Evolutionary conservation across 2,113 vertebrate species (phyloP).

Genomic region (Indicator indicator): DNA sequence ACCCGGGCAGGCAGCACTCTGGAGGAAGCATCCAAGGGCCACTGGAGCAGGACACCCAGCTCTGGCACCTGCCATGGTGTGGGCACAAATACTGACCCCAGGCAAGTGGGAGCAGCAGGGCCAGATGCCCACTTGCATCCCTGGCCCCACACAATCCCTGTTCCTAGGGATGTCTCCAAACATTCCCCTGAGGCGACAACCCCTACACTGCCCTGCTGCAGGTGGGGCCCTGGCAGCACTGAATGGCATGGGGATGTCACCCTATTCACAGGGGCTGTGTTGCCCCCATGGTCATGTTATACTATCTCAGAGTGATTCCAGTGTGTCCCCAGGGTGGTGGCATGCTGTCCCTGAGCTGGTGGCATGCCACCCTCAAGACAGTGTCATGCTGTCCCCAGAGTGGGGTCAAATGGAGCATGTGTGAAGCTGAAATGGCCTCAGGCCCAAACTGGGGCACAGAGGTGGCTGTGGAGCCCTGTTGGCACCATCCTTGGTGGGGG

Average conservation of each 20-base stretch:
- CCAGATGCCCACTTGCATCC: background rate
- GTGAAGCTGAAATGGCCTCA: rapidly evolving
- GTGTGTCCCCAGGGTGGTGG: background rate
- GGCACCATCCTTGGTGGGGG: background rate
- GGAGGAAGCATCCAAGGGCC: background rate
- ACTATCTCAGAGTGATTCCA: background rate
- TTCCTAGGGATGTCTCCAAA: rapidly evolving
- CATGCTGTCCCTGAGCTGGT: background rate
- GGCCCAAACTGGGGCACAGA: rapidly evolving
- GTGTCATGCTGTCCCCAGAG: background rate
- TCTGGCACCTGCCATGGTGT: rapidly evolving
- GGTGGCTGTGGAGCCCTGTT: rapidly evolving
- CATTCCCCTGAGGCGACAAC: rapidly evolving
- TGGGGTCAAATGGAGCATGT: background rate
- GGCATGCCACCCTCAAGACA: too few species aligned
- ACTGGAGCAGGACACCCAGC: rapidly evolving
- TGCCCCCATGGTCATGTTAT: background rate
- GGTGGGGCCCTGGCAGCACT: background rate
- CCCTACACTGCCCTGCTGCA: background rate
- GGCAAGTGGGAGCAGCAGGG: rapidly evolving
- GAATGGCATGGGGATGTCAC: rapidly evolving
- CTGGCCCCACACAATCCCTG: rapidly evolving
- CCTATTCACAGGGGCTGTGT: background rate
- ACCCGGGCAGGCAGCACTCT: rapidly evolving
- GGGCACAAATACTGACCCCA: rapidly evolving